These are phyloP conservation scores for Chloromyia formosa DNA, from an alignment of 2,888 invertebrate species.

Conservation along the genomic window DNA sequence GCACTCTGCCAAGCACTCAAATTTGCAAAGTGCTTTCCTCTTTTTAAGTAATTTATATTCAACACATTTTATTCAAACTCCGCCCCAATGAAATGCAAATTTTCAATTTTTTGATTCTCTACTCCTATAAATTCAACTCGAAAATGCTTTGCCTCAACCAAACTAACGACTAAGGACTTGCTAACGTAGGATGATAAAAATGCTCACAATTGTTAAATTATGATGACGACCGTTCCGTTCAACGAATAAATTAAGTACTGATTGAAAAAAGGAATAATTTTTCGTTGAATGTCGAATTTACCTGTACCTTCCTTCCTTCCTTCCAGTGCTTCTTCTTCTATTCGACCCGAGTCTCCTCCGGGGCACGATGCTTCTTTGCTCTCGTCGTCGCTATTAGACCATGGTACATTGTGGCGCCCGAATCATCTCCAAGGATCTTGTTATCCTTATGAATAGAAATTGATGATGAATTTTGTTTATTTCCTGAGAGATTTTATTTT, in stretches of 20 bases:
- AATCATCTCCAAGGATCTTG: constrained; percentile 45
- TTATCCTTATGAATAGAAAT: constrained; percentile 53
- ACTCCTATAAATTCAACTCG: too few species aligned
- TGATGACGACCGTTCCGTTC: constrained; percentile 22
- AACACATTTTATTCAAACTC: too few species aligned
- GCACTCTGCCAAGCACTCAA: too few species aligned
- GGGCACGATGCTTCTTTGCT: too few species aligned
- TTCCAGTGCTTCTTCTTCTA: not conserved
- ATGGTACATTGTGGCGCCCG: too few species aligned
- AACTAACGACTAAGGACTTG: not conserved
- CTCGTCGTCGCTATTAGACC: not conserved
- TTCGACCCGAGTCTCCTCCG: not conserved
- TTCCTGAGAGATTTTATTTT: constrained; percentile 51
- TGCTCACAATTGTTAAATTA: constrained; percentile 11
- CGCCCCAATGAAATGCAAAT: too few species aligned
- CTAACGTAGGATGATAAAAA: not conserved
- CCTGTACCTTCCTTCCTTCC: constrained; percentile 13
- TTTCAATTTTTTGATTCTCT: too few species aligned
- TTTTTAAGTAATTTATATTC: too few species aligned
- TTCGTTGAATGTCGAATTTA: constrained; percentile 35
- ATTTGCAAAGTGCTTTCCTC: too few species aligned
- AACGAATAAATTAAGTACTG: constrained; percentile 47
- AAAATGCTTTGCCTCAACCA: too few species aligned
- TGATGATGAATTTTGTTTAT: constrained; percentile 54
- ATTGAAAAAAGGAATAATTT: constrained; percentile 50